Conservation (phyloP, 1,140 invertebrate species). For the Hyles euphorbiae region DNA sequence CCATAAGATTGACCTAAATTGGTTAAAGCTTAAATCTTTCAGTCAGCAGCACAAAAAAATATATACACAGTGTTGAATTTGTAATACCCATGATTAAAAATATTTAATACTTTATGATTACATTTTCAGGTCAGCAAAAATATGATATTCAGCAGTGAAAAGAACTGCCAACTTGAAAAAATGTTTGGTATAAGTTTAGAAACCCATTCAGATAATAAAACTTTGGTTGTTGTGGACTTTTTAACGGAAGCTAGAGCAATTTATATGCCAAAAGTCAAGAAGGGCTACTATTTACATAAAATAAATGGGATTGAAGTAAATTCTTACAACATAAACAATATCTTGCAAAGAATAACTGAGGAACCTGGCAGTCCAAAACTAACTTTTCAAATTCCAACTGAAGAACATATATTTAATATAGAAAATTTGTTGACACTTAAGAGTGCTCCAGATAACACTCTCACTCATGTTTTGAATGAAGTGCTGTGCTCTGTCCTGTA, state of each 20-base stretch:
- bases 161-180: constrained; percentile 75
- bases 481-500: constrained; percentile 78
- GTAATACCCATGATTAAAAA: too few species aligned
- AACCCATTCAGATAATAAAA: constrained; percentile 78
- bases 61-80: too few species aligned
- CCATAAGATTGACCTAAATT: too few species aligned
- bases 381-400: constrained; percentile 48
- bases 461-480: constrained; percentile 75
- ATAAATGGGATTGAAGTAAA: constrained; percentile 80
- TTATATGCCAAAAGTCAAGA: constrained; percentile 79
- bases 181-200: constrained; percentile 80
- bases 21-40: too few species aligned
- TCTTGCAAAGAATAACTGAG: constrained; percentile 79
- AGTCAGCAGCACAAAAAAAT: too few species aligned
- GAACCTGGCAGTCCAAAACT: constrained; percentile 53
- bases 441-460: constrained; percentile 68
- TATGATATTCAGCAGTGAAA: constrained; percentile 65
- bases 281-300: constrained; percentile 81
- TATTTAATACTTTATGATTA: too few species aligned
- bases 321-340: constrained; percentile 65
- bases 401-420: constrained; percentile 39
- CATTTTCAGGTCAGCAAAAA: constrained; percentile 59
- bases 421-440: constrained; percentile 64
- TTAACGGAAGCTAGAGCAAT: constrained; percentile 80
- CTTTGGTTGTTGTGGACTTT: constrained; percentile 81